phyloP scores from a whole-genome alignment of 2,113 vertebrate species.

The Aphyosemion australe region DNA sequence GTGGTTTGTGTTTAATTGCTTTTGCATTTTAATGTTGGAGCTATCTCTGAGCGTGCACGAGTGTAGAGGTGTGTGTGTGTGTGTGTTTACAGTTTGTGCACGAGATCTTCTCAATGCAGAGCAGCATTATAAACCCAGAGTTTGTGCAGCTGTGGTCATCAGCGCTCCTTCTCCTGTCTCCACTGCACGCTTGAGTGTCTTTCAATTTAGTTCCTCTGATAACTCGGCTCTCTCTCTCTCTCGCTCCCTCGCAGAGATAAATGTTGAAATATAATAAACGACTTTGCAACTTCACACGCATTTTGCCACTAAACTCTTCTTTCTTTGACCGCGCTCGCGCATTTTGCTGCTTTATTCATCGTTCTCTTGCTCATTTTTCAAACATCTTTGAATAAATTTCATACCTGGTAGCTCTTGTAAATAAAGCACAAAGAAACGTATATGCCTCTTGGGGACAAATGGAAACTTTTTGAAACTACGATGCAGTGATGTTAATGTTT shows the following conservation, averaged over 20 bases:
- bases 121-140: constrained; percentile 33
- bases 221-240: constrained; percentile 49
- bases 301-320: constrained; percentile 39
- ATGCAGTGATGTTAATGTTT: not conserved
- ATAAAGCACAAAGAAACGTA: constrained; percentile 23
- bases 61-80: constrained; percentile 6
- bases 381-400: constrained; percentile 43
- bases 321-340: constrained; percentile 18
- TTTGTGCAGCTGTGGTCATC: constrained; percentile 47
- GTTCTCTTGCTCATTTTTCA: constrained; percentile 42
- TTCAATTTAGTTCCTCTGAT: constrained; percentile 72
- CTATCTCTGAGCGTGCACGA: constrained; percentile 24
- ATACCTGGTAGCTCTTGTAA: constrained; percentile 45
- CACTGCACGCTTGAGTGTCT: constrained; percentile 68
- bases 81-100: constrained; percentile 15
- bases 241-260: constrained; percentile 57
- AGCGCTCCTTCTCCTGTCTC: constrained; percentile 56
- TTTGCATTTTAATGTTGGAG: constrained; percentile 68
- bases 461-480: not conserved
- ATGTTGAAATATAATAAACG: constrained; percentile 67
- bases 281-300: constrained; percentile 53
- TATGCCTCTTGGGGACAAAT: constrained; percentile 7
- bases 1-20: constrained; percentile 66
- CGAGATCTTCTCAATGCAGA: constrained; percentile 35
- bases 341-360: constrained; percentile 46